Evolutionary conservation across 2,888 invertebrate species (phyloP), one percentile per base, ranked within the genome.

Genomic region (Agrochola litura): DNA sequence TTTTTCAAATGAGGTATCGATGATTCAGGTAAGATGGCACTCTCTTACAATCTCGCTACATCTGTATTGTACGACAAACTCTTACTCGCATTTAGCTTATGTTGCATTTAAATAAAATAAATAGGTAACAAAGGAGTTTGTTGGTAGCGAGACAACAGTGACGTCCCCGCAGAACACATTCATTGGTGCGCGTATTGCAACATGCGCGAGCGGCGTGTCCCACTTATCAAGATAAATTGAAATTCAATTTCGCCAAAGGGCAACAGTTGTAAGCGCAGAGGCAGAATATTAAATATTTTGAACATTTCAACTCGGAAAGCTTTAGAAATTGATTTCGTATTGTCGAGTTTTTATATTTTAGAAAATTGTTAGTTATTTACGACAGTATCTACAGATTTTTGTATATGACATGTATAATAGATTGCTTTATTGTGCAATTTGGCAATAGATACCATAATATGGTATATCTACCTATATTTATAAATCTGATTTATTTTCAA

Each of bases 241-340:
- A 95, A 94, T 95, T 95, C 94, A 95, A 95, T 95, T 95, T 95
- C 94, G 94, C 94, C 94, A 94, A 95, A 95, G 95, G 95, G 94
- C 95, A 94, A 91, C 91, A 90, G 91, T 92, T 90, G 92, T 91
- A 89, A 89, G 91, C 90, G 85, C 91, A 89, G 82, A 88, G 68
- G 85, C 88, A 91, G 93, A 93, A 93, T 93, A 91, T 89, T 90
- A 89, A 90, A 89, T 82, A 79, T 78, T 82, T 85, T 73, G 66
- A 83, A 75, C 63, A 83, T 81, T 81, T 78, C 65, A 58, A 76
- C 75, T 66, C 12, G 19, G 56, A 85, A 77, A 81, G 76, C 56
- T 73, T 73, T 71, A 71, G 69, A 83, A 76, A 72, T 79, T 65
- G 63, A 64, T 76, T 75, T 63, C 14, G 9, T 30, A 56, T 49